phyloP scores from a whole-genome alignment of 2,113 vertebrate species.

The Amphiprion percula region DNA sequence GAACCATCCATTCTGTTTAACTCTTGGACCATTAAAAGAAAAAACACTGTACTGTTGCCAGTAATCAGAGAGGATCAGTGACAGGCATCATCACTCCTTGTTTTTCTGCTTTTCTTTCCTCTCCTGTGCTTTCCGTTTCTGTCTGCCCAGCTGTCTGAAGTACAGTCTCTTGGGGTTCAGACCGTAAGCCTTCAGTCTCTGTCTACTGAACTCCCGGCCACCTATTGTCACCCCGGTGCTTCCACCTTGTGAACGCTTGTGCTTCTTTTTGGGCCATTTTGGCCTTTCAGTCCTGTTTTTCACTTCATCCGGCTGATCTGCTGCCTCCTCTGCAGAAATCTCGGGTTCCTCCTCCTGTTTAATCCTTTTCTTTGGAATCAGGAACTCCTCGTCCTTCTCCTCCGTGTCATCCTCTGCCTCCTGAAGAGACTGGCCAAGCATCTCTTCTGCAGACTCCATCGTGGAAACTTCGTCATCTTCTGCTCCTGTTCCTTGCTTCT shows the following conservation, averaged over 20 bases:
- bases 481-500: conserved; percentile 34
- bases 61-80: neutral
- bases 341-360: conserved; percentile 45
- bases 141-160: conserved; percentile 86
- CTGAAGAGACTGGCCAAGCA: neutral
- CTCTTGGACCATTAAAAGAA: too few relatives aligned
- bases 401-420: neutral
- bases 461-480: neutral
- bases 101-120: conserved; percentile 74
- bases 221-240: conserved; percentile 81
- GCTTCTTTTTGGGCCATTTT: conserved; percentile 73
- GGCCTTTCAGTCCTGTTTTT: conserved; percentile 52
- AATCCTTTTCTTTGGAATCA: conserved; percentile 77
- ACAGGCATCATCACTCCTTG: conserved; percentile 21
- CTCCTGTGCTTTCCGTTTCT: conserved; percentile 74
- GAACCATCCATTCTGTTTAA: too few relatives aligned
- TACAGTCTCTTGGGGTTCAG: conserved; percentile 90
- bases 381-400: conserved; percentile 64
- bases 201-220: conserved; percentile 86
- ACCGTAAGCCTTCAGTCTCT: conserved; percentile 90
- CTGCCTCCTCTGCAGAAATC: neutral
- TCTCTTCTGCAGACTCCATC: conserved; percentile 26
- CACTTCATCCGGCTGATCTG: neutral
- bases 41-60: neutral
- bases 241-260: conserved; percentile 44